phyloP scores from a whole-genome alignment of 1,140 invertebrate genomes.

The Scaptomyza pallida region DNA sequence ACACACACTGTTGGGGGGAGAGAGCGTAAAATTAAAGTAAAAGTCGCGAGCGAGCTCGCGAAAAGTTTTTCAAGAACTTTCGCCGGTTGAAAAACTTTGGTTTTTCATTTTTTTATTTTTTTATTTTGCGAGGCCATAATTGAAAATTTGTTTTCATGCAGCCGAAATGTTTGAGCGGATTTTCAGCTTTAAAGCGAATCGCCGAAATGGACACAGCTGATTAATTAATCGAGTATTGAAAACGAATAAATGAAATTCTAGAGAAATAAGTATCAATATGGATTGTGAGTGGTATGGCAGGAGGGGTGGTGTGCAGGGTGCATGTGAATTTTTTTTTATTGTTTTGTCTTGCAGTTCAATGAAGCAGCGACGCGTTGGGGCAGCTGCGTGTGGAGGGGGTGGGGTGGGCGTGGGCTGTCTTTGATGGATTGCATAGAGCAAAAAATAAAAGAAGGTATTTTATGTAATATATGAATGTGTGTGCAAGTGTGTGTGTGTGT shows the following conservation, averaged over 20 bases:
- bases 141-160: slow-evolving; percentile 48
- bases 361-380: background rate
- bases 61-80: slow-evolving; percentile 51
- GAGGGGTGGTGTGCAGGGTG: background rate
- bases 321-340: background rate
- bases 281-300: background rate
- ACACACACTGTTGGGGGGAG: slow-evolving; percentile 1
- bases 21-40: slow-evolving; percentile 49
- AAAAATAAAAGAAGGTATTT: slow-evolving; percentile 52
- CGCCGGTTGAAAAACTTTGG: slow-evolving; percentile 41
- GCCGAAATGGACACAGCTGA: slow-evolving; percentile 25
- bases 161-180: slow-evolving; percentile 14
- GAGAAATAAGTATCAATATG: slow-evolving; percentile 5
- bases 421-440: slow-evolving; percentile 75
- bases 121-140: slow-evolving; percentile 35
- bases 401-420: slow-evolving; percentile 26
- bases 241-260: background rate
- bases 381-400: background rate
- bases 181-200: slow-evolving; percentile 16
- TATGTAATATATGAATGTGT: slow-evolving; percentile 54
- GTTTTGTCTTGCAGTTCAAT: slow-evolving; percentile 28
- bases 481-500: background rate
- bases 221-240: slow-evolving; percentile 60
- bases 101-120: background rate
- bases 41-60: slow-evolving; percentile 38